phyloP scores from a whole-genome alignment of 2,888 invertebrate species.

The Caenorhabditis angaria region DNA sequence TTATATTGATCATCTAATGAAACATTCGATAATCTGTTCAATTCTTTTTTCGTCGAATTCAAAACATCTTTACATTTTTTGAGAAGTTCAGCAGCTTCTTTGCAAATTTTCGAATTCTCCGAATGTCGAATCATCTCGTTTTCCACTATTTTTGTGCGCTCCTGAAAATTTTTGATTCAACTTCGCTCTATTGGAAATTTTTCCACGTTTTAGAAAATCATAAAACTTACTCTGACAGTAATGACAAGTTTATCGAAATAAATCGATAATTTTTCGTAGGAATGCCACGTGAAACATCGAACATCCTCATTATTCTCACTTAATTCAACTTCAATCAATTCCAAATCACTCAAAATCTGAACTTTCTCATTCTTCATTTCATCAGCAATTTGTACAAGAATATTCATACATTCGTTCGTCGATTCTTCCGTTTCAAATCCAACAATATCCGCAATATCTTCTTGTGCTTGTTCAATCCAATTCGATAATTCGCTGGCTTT shows the following conservation, averaged over 20 bases:
- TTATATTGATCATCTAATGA: constrained; percentile 21
- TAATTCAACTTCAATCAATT: constrained; percentile 28
- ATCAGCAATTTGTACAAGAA: constrained; percentile 15
- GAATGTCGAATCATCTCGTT: constrained; percentile 18
- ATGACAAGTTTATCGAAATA: constrained; percentile 17
- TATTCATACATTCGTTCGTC: constrained; percentile 18
- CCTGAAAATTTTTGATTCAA: constrained; percentile 5
- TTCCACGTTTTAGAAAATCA: constrained; percentile 2
- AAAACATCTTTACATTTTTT: constrained; percentile 15
- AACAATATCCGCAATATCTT: constrained; percentile 28
- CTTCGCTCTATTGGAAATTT: background rate
- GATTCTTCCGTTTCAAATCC: constrained; percentile 28
- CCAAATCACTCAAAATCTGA: constrained; percentile 19
- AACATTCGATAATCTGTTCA: constrained; percentile 17
- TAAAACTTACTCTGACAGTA: constrained; percentile 11
- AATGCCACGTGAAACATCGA: constrained; percentile 26
- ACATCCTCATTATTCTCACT: constrained; percentile 26
- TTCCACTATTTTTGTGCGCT: constrained; percentile 23
- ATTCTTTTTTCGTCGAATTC: constrained; percentile 16
- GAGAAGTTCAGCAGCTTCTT: constrained; percentile 16
- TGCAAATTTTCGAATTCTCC: constrained; percentile 29
- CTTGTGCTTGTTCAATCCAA: constrained; percentile 34
- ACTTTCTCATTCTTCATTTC: constrained; percentile 12
- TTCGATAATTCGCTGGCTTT: constrained; percentile 23
- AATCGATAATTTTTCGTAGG: constrained; percentile 12